Percentiles rank a stretch among this genome's conserved stretches.
These are phyloP conservation scores for Bradypodion ventrale DNA, from an alignment of 2,797 vertebrate species.

Conservation along the genomic window DNA sequence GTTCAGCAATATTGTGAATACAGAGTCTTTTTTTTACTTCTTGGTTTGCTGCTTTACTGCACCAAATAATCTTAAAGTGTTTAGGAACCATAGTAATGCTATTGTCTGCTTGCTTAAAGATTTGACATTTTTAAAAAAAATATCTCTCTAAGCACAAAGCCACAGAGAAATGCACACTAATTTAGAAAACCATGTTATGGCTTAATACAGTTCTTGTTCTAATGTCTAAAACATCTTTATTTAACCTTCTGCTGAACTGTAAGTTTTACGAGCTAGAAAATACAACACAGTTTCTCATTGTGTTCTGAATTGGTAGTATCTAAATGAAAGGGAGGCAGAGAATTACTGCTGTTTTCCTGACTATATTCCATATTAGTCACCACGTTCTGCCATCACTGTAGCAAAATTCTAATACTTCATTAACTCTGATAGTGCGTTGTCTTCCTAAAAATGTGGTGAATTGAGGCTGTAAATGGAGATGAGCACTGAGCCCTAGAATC, in stretches of 20 bases:
- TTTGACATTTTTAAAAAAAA: slow-evolving; percentile 8
- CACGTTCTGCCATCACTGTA: slow-evolving; percentile 9
- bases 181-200: slow-evolving; percentile 37
- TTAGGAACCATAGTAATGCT: background rate
- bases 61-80: slow-evolving; percentile 15
- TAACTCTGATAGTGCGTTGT: background rate
- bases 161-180: slow-evolving; percentile 29
- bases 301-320: background rate
- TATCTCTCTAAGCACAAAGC: slow-evolving; percentile 22
- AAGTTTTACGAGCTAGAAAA: background rate
- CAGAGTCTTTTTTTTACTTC: slow-evolving; percentile 16
- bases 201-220: background rate
- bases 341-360: slow-evolving; percentile 14
- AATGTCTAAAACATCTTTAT: slow-evolving; percentile 15
- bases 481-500: too few species aligned
- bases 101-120: background rate
- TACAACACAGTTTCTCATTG: background rate
- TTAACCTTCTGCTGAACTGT: slow-evolving; percentile 27
- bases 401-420: background rate
- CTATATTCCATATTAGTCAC: background rate
- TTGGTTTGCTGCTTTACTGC: slow-evolving; percentile 12
- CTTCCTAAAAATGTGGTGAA: background rate
- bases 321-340: background rate
- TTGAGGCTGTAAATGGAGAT: background rate
- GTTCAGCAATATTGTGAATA: background rate